These are phyloP conservation scores for Podarcis siculus DNA, from an alignment of 2,797 vertebrate species.

Conservation along the genomic window DNA sequence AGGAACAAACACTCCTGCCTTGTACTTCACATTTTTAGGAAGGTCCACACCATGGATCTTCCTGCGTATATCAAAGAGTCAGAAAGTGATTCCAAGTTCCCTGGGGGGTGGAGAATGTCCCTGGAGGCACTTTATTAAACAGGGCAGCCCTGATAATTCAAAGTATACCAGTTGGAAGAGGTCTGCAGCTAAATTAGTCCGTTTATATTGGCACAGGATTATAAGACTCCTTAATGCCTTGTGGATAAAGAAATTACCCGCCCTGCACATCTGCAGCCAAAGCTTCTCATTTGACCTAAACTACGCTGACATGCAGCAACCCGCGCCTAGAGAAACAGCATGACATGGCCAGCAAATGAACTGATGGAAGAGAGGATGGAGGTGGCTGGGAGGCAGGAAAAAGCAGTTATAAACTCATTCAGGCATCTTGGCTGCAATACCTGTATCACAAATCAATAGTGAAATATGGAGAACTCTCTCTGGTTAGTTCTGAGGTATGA, in stretches of 20 bases:
- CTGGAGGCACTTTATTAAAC: slow-evolving; percentile 37
- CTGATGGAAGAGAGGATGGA: slow-evolving; percentile 49
- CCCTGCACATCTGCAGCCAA: slow-evolving; percentile 56
- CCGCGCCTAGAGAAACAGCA: slow-evolving; percentile 23
- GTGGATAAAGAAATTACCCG: slow-evolving; percentile 47
- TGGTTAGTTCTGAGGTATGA: not conserved
- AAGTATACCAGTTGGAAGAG: slow-evolving; percentile 20
- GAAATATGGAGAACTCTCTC: slow-evolving; percentile 28
- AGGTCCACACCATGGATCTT: not conserved
- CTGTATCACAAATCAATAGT: slow-evolving; percentile 5
- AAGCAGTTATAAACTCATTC: slow-evolving; percentile 57
- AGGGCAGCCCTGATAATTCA: not conserved
- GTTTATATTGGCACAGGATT: slow-evolving; percentile 67
- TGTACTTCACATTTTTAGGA: not conserved
- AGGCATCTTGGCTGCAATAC: slow-evolving; percentile 27
- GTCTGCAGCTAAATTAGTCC: slow-evolving; percentile 56
- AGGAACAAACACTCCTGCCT: not conserved
- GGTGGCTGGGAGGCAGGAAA: slow-evolving; percentile 54
- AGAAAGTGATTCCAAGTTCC: not conserved
- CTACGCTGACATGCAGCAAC: not conserved
- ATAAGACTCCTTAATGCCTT: slow-evolving; percentile 60
- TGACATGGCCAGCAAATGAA: slow-evolving; percentile 46
- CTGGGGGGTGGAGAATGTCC: not conserved
- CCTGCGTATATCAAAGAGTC: not conserved
- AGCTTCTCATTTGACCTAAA: slow-evolving; percentile 26